Evolutionary conservation across 2,797 vertebrate genomes (phyloP).

Genomic region (Poeciliopsis paucimaculata): DNA sequence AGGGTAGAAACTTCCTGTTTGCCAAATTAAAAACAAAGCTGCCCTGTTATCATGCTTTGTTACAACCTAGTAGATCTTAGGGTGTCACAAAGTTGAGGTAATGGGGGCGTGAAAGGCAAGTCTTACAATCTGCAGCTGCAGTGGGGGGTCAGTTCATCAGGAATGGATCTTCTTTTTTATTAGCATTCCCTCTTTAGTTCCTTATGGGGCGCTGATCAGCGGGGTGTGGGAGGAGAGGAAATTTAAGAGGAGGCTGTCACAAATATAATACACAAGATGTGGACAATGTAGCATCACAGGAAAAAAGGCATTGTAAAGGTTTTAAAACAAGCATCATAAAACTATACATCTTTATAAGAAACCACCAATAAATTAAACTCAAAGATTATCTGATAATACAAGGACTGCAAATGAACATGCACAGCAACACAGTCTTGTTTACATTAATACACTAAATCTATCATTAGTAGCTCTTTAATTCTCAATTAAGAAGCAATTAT

Average conservation of each 20-base stretch:
- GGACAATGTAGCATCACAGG: neutral
- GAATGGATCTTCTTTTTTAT: conserved; percentile 42
- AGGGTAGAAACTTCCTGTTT: conserved; percentile 72
- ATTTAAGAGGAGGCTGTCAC: neutral
- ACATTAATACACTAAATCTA: conserved; percentile 86
- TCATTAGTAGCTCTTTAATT: conserved; percentile 83
- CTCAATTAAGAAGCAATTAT: conserved; percentile 87
- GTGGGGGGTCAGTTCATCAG: conserved; percentile 63
- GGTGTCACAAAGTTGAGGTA: conserved; percentile 45
- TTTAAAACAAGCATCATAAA: neutral
- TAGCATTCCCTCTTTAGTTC: conserved; percentile 31
- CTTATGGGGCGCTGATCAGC: conserved; percentile 61
- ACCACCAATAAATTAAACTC: too few relatives aligned
- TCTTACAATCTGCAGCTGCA: conserved; percentile 59
- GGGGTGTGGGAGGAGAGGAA: conserved; percentile 6
- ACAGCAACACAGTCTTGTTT: conserved; percentile 77
- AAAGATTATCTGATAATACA: neutral
- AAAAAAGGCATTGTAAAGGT: conserved; percentile 9
- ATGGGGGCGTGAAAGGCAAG: conserved; percentile 11
- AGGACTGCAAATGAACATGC: neutral
- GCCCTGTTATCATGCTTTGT: conserved; percentile 73
- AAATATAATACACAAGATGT: conserved; percentile 17
- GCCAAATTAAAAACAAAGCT: conserved; percentile 73
- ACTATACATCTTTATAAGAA: neutral
- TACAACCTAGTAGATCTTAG: conserved; percentile 65